phyloP scores from a whole-genome alignment of 2,113 vertebrate species.

The Raja brachyura region DNA sequence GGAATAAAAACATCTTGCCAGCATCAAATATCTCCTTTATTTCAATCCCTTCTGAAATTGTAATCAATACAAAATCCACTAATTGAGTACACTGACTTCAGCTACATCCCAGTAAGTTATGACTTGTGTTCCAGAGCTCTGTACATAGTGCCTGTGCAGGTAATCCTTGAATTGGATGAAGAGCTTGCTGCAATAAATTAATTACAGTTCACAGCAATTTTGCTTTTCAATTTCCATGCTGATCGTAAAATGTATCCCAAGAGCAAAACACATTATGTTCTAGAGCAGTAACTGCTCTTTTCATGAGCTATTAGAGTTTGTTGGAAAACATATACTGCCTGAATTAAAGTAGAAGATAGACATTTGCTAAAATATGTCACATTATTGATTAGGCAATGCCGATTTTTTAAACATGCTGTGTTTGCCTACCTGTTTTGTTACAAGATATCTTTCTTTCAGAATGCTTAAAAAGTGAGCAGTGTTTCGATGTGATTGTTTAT shows the following conservation, averaged over 20 bases:
- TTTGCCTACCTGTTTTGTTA: constrained; percentile 24
- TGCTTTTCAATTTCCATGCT: too few relatives aligned
- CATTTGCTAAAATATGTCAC: constrained; percentile 11
- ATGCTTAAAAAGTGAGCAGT: not conserved
- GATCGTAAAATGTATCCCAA: not conserved
- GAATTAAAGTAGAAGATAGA: not conserved
- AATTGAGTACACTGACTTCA: not conserved
- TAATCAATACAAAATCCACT: not conserved
- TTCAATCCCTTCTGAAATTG: not conserved
- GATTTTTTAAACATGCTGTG: not conserved
- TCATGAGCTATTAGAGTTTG: not conserved
- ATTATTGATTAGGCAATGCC: not conserved
- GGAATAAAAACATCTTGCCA: not conserved
- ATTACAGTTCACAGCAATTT: too few relatives aligned
- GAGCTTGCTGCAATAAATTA: too few relatives aligned
- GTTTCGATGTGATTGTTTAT: not conserved
- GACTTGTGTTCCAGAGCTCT: not conserved
- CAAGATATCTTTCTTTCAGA: not conserved
- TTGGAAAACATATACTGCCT: not conserved
- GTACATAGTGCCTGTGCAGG: too few relatives aligned
- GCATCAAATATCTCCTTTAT: not conserved
- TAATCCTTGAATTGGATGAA: too few relatives aligned
- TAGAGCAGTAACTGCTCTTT: not conserved
- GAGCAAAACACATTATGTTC: not conserved
- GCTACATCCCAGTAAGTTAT: not conserved